A percentile compares a stretch with the other conserved stretches of the same genome.
Evolutionary conservation across 2,113 vertebrate species (phyloP).

Genomic region (Podiceps cristatus): DNA sequence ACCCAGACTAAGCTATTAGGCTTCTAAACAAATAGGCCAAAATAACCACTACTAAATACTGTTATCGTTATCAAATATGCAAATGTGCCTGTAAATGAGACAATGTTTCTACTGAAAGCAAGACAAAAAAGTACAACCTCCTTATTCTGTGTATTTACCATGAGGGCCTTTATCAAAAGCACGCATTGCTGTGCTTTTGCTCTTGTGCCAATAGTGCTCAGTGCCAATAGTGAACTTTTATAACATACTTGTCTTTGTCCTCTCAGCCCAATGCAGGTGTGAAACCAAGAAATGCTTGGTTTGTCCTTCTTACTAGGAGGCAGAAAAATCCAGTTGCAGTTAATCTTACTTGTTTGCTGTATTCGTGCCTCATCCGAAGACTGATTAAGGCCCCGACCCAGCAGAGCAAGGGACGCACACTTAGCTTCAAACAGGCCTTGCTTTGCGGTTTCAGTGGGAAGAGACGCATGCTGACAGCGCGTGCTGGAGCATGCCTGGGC

Average conservation of each 20-base stretch:
- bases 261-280: not conserved
- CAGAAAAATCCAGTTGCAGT: not conserved
- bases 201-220: too few species aligned
- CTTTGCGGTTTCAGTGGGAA: not conserved
- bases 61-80: not conserved
- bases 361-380: not conserved
- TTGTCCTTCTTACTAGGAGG: not conserved
- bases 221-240: not conserved
- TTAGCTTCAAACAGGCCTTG: not conserved
- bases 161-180: not conserved
- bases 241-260: not conserved
- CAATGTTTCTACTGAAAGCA: not conserved
- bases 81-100: not conserved
- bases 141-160: not conserved
- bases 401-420: not conserved
- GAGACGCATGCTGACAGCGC: fast-evolving
- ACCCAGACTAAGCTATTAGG: slow-evolving; percentile 11
- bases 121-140: not conserved
- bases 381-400: not conserved
- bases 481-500: not conserved
- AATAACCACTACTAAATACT: not conserved
- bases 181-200: too few species aligned
- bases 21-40: slow-evolving; percentile 4
- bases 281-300: not conserved
- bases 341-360: not conserved